phyloP scores from a whole-genome alignment of 2,797 vertebrate species.

The Apogon hyalosoma region DNA sequence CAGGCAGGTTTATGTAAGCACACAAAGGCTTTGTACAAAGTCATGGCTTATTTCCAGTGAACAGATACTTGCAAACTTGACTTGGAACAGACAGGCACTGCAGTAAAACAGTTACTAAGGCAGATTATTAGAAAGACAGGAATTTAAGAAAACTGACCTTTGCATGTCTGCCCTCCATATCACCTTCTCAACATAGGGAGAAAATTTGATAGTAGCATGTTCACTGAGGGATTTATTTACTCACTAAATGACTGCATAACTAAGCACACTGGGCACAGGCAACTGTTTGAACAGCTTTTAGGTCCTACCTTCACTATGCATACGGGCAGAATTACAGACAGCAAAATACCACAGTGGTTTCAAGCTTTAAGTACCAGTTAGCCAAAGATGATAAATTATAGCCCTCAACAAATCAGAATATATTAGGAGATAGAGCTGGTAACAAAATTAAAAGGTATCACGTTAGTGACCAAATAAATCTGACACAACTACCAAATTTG shows the following conservation, averaged over 20 bases:
- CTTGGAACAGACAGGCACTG: constrained; percentile 8
- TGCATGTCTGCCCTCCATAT: constrained; percentile 45
- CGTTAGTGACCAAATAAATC: constrained; percentile 50
- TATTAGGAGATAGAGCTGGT: constrained; percentile 48
- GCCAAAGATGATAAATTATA: constrained; percentile 67
- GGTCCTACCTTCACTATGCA: constrained; percentile 47
- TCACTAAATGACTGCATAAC: constrained; percentile 34
- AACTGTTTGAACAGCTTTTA: constrained; percentile 39
- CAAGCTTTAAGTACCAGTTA: constrained; percentile 43
- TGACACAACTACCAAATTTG: constrained; percentile 36
- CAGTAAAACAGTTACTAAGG: not conserved
- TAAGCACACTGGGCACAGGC: constrained; percentile 15
- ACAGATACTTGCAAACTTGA: constrained; percentile 20
- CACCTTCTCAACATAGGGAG: constrained; percentile 17
- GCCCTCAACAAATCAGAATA: constrained; percentile 39
- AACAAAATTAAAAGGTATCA: constrained; percentile 70
- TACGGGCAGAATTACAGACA: constrained; percentile 59
- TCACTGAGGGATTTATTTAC: constrained; percentile 55
- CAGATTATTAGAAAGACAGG: constrained; percentile 5
- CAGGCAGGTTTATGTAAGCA: constrained; percentile 46
- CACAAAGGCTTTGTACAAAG: constrained; percentile 49
- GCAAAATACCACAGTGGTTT: constrained; percentile 42
- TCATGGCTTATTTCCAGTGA: constrained; percentile 56
- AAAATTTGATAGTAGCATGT: constrained; percentile 46
- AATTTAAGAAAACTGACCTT: constrained; percentile 28